A percentile compares a stretch with the other conserved stretches of the same genome.
phyloP scores from a whole-genome alignment of 2,888 invertebrate species.

The Toxonevra muliebris region DNA sequence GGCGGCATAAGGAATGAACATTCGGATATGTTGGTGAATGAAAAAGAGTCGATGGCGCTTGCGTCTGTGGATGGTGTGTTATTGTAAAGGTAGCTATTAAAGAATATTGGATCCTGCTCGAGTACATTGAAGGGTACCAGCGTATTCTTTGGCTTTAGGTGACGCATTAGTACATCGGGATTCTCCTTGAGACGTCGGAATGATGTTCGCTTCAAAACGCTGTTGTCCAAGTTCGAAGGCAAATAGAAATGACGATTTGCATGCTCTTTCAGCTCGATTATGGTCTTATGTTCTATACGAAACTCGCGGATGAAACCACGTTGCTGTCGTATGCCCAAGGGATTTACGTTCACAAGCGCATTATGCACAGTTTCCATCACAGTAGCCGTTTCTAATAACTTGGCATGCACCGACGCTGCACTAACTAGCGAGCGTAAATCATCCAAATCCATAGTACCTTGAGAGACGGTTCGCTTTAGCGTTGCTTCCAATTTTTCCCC shows the following conservation, averaged over 20 bases:
- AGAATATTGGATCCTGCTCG: constrained; percentile 59
- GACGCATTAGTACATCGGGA: constrained; percentile 50
- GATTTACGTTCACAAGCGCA: not conserved
- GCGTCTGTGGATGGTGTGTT: constrained; percentile 10
- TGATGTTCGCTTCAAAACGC: constrained; percentile 50
- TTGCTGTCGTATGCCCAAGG: constrained; percentile 5
- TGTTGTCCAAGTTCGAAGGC: constrained; percentile 37
- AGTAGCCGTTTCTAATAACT: not conserved
- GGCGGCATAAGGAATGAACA: not conserved
- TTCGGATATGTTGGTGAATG: not conserved
- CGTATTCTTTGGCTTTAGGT: constrained; percentile 46
- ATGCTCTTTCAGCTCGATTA: constrained; percentile 53
- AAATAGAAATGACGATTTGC: constrained; percentile 52
- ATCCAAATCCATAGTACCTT: constrained; percentile 17
- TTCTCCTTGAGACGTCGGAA: constrained; percentile 52
- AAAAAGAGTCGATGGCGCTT: not conserved
- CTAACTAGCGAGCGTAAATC: constrained; percentile 5
- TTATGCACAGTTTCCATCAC: not conserved
- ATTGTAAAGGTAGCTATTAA: constrained; percentile 48
- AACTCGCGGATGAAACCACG: constrained; percentile 49
- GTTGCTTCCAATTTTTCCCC: constrained; percentile 54
- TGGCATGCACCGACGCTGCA: not conserved
- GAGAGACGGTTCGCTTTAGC: constrained; percentile 37
- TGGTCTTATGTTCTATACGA: constrained; percentile 51
- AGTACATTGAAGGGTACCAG: constrained; percentile 51